phyloP scores from a whole-genome alignment of 1,140 invertebrate genomes.

The Homarus americanus region DNA sequence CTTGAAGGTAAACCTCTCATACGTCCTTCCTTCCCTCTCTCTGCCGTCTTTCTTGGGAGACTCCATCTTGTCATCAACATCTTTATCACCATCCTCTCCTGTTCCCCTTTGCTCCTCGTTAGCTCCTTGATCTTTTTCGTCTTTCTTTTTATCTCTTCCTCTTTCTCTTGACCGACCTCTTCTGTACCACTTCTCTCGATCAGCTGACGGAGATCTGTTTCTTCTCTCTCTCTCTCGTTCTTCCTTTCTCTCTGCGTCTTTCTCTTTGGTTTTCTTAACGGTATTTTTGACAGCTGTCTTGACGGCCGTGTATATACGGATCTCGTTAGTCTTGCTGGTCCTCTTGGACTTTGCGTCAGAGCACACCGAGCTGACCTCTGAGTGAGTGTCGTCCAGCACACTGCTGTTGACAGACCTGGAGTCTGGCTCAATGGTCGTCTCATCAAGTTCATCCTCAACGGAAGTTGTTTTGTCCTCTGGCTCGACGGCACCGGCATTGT shows the following conservation, averaged over 20 bases:
- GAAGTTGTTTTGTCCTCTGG: background rate
- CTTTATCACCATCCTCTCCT: conserved; percentile 12
- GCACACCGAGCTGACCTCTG: conserved; percentile 67
- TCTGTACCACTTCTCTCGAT: conserved; percentile 73
- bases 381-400: conserved; percentile 55
- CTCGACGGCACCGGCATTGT: background rate
- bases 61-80: conserved; percentile 57
- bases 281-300: conserved; percentile 74
- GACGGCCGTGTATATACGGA: conserved; percentile 66
- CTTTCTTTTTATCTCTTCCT: conserved; percentile 57
- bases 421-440: conserved; percentile 32
- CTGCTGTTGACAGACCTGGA: conserved; percentile 53
- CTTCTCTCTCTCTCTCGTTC: conserved; percentile 52
- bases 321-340: conserved; percentile 37
- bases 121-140: conserved; percentile 23
- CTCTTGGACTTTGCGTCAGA: conserved; percentile 60
- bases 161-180: conserved; percentile 70
- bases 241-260: conserved; percentile 72
- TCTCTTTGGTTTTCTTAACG: conserved; percentile 74
- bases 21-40: conserved; percentile 64
- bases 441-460: conserved; percentile 9
- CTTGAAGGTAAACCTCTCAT: conserved; percentile 71
- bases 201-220: conserved; percentile 68
- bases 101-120: conserved; percentile 18
- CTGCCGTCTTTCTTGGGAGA: conserved; percentile 54